Percentiles rank a stretch among this genome's conserved stretches.
phyloP scores from a whole-genome alignment of 2,888 invertebrate species.

The Epistrophe grossulariae region DNA sequence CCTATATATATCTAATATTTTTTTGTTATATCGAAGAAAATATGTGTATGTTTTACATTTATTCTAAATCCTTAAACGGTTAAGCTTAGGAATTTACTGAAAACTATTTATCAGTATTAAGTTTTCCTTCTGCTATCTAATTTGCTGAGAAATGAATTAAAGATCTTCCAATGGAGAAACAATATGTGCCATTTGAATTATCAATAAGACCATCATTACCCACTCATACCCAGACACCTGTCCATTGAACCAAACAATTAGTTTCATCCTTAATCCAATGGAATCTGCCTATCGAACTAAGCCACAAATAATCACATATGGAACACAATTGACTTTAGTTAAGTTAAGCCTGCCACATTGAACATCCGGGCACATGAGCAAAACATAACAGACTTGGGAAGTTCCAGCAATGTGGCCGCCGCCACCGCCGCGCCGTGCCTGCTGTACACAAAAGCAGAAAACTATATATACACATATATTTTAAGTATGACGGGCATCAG shows the following conservation, averaged over 20 bases:
- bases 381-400: constrained; percentile 6
- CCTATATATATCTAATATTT: no score
- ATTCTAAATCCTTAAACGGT: neutral
- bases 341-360: constrained; percentile 49
- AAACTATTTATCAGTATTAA: constrained; percentile 7
- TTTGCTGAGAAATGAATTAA: constrained; percentile 6
- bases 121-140: neutral
- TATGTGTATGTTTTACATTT: no score
- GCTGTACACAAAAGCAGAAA: constrained; percentile 27
- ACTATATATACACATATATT: neutral
- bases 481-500: neutral
- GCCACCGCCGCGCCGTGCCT: no score
- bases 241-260: constrained; percentile 53
- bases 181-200: constrained; percentile 24
- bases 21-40: no score
- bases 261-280: constrained; percentile 59
- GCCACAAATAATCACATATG: constrained; percentile 57
- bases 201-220: neutral
- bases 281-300: constrained; percentile 50
- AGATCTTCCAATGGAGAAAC: neutral
- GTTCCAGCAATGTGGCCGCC: neutral
- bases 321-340: constrained; percentile 58
- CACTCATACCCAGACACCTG: constrained; percentile 18
- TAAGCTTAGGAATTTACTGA: neutral
- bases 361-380: constrained; percentile 37